Percentiles rank a stretch among this genome's conserved stretches.
phyloP scores from a whole-genome alignment of 2,888 invertebrate genomes.

The Digitonthophagus gazella region DNA sequence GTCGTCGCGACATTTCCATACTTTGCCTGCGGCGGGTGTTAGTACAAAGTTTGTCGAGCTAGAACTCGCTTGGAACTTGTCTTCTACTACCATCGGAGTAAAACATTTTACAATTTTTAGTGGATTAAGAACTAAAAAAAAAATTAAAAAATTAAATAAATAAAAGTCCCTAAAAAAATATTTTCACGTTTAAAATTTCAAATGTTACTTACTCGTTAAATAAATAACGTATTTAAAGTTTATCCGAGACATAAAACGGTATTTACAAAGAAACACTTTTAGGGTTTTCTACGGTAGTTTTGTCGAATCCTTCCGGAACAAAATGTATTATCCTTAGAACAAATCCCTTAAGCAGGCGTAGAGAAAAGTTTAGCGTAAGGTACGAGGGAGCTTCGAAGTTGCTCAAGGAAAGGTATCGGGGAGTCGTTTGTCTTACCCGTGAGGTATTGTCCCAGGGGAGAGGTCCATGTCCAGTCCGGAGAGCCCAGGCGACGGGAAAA shows the following conservation, averaged over 20 bases:
- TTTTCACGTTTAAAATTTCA: no score
- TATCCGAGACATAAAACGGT: no score
- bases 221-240: no score
- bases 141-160: neutral
- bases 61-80: neutral
- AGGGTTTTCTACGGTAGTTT: neutral
- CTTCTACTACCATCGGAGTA: neutral
- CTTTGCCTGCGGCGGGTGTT: neutral
- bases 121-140: no score
- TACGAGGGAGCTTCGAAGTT: neutral
- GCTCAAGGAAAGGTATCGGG: neutral
- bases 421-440: conserved; percentile 58
- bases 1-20: neutral
- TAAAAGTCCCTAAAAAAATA: no score
- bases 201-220: no score
- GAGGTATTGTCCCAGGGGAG: conserved; percentile 72
- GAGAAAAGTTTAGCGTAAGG: neutral
- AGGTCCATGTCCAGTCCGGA: conserved; percentile 88
- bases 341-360: neutral
- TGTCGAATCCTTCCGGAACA: neutral
- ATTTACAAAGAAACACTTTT: neutral
- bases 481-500: conserved; percentile 72
- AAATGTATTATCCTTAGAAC: neutral
- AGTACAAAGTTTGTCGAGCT: neutral
- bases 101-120: no score